Conservation (phyloP, 2,797 vertebrate genomes). For the Vultur gryphus region DNA sequence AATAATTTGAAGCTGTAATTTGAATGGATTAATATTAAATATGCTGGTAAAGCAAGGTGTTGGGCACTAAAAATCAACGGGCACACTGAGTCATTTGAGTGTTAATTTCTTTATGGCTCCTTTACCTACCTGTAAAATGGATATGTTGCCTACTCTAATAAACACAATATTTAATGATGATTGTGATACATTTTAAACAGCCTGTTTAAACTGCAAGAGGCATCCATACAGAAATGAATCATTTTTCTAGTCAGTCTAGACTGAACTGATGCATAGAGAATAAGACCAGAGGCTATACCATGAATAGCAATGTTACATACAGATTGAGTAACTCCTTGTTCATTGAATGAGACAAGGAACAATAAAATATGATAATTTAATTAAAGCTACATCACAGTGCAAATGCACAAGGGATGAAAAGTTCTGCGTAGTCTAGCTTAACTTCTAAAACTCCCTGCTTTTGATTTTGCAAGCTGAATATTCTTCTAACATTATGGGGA, state of each 20-base stretch:
- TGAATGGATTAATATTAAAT: neutral
- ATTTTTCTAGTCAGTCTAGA: neutral
- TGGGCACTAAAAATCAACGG: neutral
- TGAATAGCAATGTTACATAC: neutral
- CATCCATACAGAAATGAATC: neutral
- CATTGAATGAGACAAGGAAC: conserved; percentile 3
- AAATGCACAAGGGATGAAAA: neutral
- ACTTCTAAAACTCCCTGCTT: neutral
- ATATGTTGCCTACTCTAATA: neutral
- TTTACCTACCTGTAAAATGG: neutral
- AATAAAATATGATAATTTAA: conserved; percentile 20
- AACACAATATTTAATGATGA: neutral
- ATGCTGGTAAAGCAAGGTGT: neutral
- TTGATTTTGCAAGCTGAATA: neutral
- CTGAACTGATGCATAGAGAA: neutral
- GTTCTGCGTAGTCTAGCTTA: neutral
- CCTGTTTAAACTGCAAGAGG: neutral
- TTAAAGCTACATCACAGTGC: neutral
- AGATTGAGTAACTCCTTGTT: neutral
- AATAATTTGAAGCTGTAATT: neutral
- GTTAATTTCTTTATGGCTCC: neutral
- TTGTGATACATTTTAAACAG: neutral
- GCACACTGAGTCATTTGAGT: neutral
- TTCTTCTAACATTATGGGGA: neutral
- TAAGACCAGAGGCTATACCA: neutral